Percentiles rank a stretch among this genome's conserved stretches.
These are phyloP conservation scores for Bombus superbus DNA, from an alignment of 1,140 invertebrate genomes.

Conservation along the genomic window DNA sequence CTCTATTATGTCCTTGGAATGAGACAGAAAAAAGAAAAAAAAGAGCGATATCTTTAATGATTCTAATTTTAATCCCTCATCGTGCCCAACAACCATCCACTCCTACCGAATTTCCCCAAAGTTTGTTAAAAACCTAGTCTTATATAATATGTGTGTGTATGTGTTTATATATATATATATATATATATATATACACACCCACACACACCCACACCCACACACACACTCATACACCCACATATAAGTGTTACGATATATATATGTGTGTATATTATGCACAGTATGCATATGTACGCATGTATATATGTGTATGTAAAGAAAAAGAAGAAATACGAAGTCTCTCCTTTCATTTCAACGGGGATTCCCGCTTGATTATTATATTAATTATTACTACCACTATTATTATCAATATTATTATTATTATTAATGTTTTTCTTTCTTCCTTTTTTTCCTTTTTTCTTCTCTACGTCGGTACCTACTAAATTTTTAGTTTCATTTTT, in stretches of 20 bases:
- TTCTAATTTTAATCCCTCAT: slow-evolving; percentile 35
- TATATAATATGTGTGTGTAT: not conserved
- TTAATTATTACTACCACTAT: slow-evolving; percentile 37
- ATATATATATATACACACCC: slow-evolving; percentile 16
- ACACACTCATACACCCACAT: not conserved
- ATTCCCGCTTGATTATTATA: slow-evolving; percentile 35
- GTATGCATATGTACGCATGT: slow-evolving; percentile 27
- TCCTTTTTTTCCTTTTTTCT: slow-evolving; percentile 72
- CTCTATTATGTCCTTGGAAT: slow-evolving; percentile 25
- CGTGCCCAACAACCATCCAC: not conserved
- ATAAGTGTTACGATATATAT: not conserved
- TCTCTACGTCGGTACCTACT: slow-evolving; percentile 78
- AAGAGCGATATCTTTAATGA: slow-evolving; percentile 30
- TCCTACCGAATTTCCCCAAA: slow-evolving; percentile 69
- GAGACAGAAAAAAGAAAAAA: slow-evolving; percentile 1
- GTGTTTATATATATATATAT: not conserved
- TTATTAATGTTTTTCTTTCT: slow-evolving; percentile 57
- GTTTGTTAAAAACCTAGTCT: slow-evolving; percentile 79
- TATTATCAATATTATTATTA: slow-evolving; percentile 44
- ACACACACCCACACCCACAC: not conserved
- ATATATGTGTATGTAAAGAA: slow-evolving; percentile 10
- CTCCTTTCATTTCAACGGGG: slow-evolving; percentile 40
- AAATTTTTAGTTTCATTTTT: slow-evolving; percentile 79
- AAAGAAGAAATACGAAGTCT: slow-evolving; percentile 4
- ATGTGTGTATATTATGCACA: slow-evolving; percentile 13